These are phyloP conservation scores for Marronus borbonicus DNA, from an alignment of 2,888 invertebrate species.

Conservation along the genomic window DNA sequence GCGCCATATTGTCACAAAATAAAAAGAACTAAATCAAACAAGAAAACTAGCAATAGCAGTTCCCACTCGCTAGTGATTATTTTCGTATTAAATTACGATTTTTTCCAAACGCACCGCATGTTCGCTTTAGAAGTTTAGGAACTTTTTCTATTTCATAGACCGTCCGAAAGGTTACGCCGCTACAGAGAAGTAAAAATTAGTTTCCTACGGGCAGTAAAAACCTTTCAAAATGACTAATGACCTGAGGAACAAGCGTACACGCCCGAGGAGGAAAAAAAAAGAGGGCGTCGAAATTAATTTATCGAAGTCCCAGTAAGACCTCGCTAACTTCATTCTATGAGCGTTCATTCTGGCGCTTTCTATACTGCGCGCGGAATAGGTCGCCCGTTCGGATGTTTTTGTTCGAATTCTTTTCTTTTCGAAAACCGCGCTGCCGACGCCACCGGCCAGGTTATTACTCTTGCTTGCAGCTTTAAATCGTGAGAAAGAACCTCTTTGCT, in stretches of 20 bases:
- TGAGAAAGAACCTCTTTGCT: neutral
- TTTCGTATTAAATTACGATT: neutral
- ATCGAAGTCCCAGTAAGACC: slow-evolving; percentile 16
- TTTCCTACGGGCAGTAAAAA: slow-evolving; percentile 13
- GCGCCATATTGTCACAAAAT: too few species aligned
- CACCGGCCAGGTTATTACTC: neutral
- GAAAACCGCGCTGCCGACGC: neutral
- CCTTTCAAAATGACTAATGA: slow-evolving; percentile 35
- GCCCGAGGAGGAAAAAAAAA: neutral
- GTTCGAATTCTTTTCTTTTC: slow-evolving; percentile 23
- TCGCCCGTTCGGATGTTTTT: slow-evolving; percentile 11
- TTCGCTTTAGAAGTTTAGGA: neutral
- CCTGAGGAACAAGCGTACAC: neutral
- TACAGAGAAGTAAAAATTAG: slow-evolving; percentile 26
- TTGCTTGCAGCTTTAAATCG: neutral
- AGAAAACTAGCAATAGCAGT: neutral
- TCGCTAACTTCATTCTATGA: slow-evolving; percentile 13
- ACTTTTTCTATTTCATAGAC: neutral
- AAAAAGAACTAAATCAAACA: neutral
- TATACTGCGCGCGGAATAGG: slow-evolving; percentile 6
- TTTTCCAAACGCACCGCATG: neutral
- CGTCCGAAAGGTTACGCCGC: neutral
- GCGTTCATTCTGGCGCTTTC: slow-evolving; percentile 18
- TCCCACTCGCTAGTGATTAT: neutral
- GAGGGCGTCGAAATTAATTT: slow-evolving; percentile 22